Percentiles rank a stretch among this genome's conserved stretches.
phyloP scores from a whole-genome alignment of 2,113 vertebrate species.

The Meriones unguiculatus region DNA sequence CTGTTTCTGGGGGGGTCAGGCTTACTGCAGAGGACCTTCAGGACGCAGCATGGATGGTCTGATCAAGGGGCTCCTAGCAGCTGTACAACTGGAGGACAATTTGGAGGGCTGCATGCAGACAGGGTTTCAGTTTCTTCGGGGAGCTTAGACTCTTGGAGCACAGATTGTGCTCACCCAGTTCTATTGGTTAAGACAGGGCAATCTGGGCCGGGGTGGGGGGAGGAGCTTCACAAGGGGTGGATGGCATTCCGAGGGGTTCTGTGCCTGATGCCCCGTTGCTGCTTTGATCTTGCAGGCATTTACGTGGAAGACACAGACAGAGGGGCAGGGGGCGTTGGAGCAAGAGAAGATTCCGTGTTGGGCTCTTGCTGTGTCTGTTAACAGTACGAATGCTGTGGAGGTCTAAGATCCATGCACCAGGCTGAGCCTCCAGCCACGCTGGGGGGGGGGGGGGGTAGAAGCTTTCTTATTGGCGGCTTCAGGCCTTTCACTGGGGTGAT shows the following conservation, averaged over 20 bases:
- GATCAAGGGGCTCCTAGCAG: rapidly evolving
- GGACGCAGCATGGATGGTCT: not conserved
- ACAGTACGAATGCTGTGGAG: not conserved
- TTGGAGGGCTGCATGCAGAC: too few relatives aligned
- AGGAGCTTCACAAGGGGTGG: rapidly evolving
- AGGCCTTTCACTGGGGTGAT: not conserved
- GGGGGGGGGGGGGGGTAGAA: not conserved
- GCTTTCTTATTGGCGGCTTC: too few relatives aligned
- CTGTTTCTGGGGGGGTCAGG: not conserved
- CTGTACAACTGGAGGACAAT: rapidly evolving
- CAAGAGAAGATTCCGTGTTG: not conserved
- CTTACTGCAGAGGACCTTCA: not conserved
- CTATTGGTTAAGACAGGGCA: too few relatives aligned
- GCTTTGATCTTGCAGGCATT: not conserved
- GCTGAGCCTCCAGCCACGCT: not conserved
- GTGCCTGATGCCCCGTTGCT: not conserved
- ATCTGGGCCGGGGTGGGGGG: too few relatives aligned
- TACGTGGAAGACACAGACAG: too few relatives aligned
- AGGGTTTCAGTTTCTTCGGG: not conserved
- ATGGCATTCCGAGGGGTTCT: not conserved
- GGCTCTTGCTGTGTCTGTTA: not conserved
- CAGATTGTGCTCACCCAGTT: not conserved
- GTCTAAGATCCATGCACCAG: not conserved
- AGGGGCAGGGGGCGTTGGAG: too few relatives aligned
- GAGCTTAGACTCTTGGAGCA: not conserved